Conservation (phyloP, 2,888 invertebrate genomes). For the Eretmocerus hayati region DNA sequence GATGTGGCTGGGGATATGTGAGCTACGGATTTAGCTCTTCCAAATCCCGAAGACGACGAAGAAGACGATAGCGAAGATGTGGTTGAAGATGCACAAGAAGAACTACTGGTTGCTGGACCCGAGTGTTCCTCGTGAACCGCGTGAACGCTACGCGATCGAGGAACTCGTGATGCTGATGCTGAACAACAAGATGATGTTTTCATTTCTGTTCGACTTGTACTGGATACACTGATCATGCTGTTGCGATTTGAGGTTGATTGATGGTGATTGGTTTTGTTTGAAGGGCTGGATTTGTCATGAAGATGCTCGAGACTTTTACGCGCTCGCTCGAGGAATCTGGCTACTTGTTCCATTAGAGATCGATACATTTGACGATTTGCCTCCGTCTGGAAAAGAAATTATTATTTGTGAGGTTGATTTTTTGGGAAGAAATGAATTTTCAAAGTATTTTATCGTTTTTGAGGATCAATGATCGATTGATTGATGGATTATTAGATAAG, state of each 20-base stretch:
- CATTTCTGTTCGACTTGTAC: not conserved
- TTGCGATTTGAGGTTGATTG: conserved; percentile 9
- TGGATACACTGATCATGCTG: not conserved
- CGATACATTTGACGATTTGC: conserved; percentile 67
- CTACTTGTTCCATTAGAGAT: conserved; percentile 64
- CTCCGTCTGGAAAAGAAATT: conserved; percentile 62
- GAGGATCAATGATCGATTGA: no score
- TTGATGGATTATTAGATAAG: no score
- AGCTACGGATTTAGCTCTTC: conserved; percentile 46
- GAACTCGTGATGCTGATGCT: conserved; percentile 37
- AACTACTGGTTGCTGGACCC: conserved; percentile 16
- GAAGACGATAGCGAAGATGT: conserved; percentile 22
- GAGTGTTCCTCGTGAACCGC: conserved; percentile 38
- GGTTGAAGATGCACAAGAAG: conserved; percentile 22
- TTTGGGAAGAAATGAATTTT: no score
- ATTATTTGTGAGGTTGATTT: no score
- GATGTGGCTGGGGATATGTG: conserved; percentile 42
- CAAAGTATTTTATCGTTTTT: no score
- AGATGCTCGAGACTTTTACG: conserved; percentile 58
- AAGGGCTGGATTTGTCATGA: conserved; percentile 39
- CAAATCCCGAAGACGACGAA: conserved; percentile 32
- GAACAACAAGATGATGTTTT: no score
- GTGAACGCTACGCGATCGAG: conserved; percentile 52
- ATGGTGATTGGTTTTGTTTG: conserved; percentile 33
- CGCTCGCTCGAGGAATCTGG: conserved; percentile 61